Evolutionary conservation across 1,140 invertebrate species (phyloP).

Genomic region (Dendroctonus ponderosae): DNA sequence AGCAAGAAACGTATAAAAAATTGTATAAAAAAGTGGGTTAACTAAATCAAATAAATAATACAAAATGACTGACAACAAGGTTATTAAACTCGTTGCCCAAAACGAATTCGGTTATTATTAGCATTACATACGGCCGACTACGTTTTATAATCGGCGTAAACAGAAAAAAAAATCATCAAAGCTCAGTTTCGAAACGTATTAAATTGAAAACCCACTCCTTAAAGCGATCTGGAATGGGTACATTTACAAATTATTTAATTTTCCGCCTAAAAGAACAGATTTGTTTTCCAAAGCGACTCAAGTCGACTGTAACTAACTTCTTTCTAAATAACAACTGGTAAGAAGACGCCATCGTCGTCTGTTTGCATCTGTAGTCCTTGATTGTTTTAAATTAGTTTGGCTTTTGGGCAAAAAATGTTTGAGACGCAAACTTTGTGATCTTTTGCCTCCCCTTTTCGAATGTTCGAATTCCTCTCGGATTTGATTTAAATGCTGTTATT

Average conservation of each 20-base stretch:
- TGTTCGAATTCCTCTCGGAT: too few species aligned
- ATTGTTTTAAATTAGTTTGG: slow-evolving; percentile 32
- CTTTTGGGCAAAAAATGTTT: slow-evolving; percentile 20
- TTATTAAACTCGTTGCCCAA: too few species aligned
- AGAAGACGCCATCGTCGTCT: slow-evolving; percentile 21
- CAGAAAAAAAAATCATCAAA: slow-evolving; percentile 6
- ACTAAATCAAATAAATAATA: too few species aligned
- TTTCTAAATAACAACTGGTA: slow-evolving; percentile 39
- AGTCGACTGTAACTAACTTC: slow-evolving; percentile 42
- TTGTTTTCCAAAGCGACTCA: slow-evolving; percentile 45
- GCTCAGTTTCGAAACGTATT: slow-evolving; percentile 19
- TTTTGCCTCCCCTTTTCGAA: not conserved
- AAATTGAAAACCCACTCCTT: slow-evolving; percentile 20
- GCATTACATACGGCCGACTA: too few species aligned
- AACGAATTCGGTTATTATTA: too few species aligned
- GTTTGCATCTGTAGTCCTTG: slow-evolving; percentile 7
- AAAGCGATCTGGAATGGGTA: slow-evolving; percentile 35
- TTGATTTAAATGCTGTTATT: too few species aligned
- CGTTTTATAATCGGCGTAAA: not conserved
- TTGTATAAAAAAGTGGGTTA: too few species aligned
- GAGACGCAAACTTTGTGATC: slow-evolving; percentile 7
- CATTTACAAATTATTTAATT: slow-evolving; percentile 49
- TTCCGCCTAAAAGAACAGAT: slow-evolving; percentile 47
- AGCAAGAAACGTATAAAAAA: too few species aligned
- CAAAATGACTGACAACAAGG: too few species aligned